These are phyloP conservation scores for Eurois occulta DNA, from an alignment of 2,888 invertebrate genomes.

Conservation along the genomic window DNA sequence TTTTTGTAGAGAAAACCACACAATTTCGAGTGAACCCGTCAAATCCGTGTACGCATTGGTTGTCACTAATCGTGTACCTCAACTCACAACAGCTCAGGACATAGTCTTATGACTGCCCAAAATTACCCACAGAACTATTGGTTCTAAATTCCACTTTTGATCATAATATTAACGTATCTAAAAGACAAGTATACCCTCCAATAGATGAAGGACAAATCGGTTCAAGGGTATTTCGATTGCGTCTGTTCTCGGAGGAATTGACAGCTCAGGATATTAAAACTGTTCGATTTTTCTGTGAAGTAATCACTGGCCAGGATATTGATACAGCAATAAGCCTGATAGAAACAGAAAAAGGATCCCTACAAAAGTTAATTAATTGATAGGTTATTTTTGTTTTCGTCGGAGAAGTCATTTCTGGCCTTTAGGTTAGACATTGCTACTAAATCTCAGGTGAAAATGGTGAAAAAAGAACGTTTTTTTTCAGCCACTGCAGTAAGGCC, in stretches of 20 bases:
- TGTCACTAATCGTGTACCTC: not conserved
- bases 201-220: not conserved
- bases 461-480: no score
- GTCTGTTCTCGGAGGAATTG: conserved; percentile 22
- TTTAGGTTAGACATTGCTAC: no score
- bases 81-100: not conserved
- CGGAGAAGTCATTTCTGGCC: no score
- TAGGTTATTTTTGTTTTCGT: no score
- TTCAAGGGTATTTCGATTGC: conserved; percentile 20
- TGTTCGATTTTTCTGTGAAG: not conserved
- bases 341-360: not conserved
- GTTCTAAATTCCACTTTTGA: not conserved
- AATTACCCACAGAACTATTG: not conserved
- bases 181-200: not conserved
- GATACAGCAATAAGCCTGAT: not conserved
- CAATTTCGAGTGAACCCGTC: not conserved
- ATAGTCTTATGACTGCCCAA: not conserved
- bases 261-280: conserved; percentile 35
- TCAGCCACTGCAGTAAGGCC: no score
- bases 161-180: not conserved
- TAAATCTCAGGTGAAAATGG: no score
- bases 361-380: no score
- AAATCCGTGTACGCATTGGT: not conserved
- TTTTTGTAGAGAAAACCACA: not conserved
- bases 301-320: not conserved